These are phyloP conservation scores for Meloe dianella DNA, from an alignment of 2,888 invertebrate species.

Conservation along the genomic window DNA sequence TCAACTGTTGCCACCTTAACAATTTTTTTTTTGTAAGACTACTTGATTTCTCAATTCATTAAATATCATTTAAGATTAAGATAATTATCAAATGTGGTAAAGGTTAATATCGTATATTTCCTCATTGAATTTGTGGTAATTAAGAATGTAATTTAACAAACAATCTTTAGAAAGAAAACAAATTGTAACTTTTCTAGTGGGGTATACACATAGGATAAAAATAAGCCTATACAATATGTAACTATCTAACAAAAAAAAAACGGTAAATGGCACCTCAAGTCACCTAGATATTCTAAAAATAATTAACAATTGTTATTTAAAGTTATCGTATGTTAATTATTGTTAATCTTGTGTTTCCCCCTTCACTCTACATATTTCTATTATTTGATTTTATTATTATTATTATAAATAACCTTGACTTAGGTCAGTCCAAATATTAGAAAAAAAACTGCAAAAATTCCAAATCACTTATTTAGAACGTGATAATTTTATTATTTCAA, in stretches of 20 bases:
- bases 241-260: not conserved
- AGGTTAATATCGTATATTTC: not conserved
- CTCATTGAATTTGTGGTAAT: not conserved
- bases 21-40: too few species aligned
- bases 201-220: too few species aligned
- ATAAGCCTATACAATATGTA: not conserved
- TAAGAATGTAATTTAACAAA: too few species aligned
- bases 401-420: not conserved
- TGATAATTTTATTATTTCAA: too few species aligned
- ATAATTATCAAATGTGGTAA: not conserved
- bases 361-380: not conserved
- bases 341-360: not conserved
- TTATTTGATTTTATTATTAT: not conserved
- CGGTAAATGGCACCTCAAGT: slow-evolving; percentile 1
- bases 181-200: too few species aligned
- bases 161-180: too few species aligned
- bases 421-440: not conserved
- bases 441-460: too few species aligned
- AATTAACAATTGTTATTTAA: slow-evolving; percentile 8
- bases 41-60: not conserved
- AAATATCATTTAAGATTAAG: not conserved
- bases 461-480: not conserved
- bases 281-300: not conserved
- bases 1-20: too few species aligned
- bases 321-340: not conserved